Percentiles rank a stretch among this genome's conserved stretches.
These are phyloP conservation scores for Cotesia glomerata DNA, from an alignment of 1,140 invertebrate genomes.

Conservation along the genomic window DNA sequence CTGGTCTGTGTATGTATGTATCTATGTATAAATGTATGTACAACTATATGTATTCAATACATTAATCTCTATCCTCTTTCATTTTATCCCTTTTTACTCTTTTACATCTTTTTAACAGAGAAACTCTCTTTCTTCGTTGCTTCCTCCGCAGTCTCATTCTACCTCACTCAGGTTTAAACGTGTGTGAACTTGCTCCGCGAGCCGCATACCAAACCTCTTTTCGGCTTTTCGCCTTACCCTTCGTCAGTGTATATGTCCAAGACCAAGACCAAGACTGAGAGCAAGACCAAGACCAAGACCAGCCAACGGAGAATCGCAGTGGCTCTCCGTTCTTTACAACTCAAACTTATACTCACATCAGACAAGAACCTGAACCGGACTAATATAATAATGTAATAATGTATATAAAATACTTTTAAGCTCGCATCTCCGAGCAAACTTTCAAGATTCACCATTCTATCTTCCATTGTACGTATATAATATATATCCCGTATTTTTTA, in stretches of 20 bases:
- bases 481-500: too few relatives aligned
- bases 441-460: too few relatives aligned
- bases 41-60: neutral
- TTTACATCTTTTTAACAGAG: too few relatives aligned
- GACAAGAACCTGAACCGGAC: too few relatives aligned
- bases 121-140: neutral
- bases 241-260: conserved; percentile 10
- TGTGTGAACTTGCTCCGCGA: conserved; percentile 56
- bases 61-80: conserved; percentile 2
- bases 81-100: too few relatives aligned
- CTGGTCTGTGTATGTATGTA: neutral
- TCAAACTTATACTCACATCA: neutral
- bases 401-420: too few relatives aligned
- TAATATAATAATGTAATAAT: neutral
- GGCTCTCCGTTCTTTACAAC: conserved; percentile 14
- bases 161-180: conserved; percentile 31
- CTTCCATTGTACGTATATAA: too few relatives aligned
- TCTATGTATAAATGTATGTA: too few relatives aligned
- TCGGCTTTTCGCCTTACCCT: conserved; percentile 33
- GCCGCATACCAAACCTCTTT: conserved; percentile 56
- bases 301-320: conserved; percentile 6
- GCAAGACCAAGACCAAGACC: neutral
- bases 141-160: neutral
- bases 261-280: neutral
- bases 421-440: too few relatives aligned